Evolutionary conservation across 2,113 vertebrate genomes (phyloP).

Genomic region (Protomyctophum bolini): DNA sequence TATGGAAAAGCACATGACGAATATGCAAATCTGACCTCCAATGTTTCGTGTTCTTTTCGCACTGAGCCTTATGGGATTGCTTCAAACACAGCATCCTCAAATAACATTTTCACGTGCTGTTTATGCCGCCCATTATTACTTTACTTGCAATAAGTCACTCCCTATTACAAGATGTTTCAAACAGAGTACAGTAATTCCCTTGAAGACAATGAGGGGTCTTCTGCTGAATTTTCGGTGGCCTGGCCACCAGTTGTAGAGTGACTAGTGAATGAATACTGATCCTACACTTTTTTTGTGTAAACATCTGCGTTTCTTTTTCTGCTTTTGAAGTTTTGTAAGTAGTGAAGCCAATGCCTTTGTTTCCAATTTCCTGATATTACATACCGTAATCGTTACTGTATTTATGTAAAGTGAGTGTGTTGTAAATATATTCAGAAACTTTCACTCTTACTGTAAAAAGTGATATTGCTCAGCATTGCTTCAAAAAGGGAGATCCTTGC

Average conservation of each 20-base stretch:
- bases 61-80: slow-evolving; percentile 78
- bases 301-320: slow-evolving; percentile 85
- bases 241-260: slow-evolving; percentile 46
- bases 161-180: slow-evolving; percentile 39
- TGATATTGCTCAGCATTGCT: slow-evolving; percentile 89
- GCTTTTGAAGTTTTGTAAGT: slow-evolving; percentile 86
- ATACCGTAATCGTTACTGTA: slow-evolving; percentile 98
- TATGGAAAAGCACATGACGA: slow-evolving; percentile 64
- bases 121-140: slow-evolving; percentile 61
- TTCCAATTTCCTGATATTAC: slow-evolving; percentile 95
- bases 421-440: slow-evolving; percentile 99
- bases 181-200: slow-evolving; percentile 51
- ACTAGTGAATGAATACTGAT: slow-evolving; percentile 62
- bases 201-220: slow-evolving; percentile 40
- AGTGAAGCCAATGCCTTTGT: slow-evolving; percentile 93
- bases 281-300: slow-evolving; percentile 78
- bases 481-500: slow-evolving; percentile 91
- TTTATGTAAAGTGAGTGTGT: slow-evolving; percentile 99
- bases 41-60: slow-evolving; percentile 64
- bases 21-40: slow-evolving; percentile 75
- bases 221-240: slow-evolving; percentile 49
- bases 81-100: slow-evolving; percentile 62
- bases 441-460: slow-evolving; percentile 93
- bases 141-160: slow-evolving; percentile 65
- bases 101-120: slow-evolving; percentile 59